phyloP scores from a whole-genome alignment of 1,140 invertebrate genomes.

The Drosophila lacteicornis region DNA sequence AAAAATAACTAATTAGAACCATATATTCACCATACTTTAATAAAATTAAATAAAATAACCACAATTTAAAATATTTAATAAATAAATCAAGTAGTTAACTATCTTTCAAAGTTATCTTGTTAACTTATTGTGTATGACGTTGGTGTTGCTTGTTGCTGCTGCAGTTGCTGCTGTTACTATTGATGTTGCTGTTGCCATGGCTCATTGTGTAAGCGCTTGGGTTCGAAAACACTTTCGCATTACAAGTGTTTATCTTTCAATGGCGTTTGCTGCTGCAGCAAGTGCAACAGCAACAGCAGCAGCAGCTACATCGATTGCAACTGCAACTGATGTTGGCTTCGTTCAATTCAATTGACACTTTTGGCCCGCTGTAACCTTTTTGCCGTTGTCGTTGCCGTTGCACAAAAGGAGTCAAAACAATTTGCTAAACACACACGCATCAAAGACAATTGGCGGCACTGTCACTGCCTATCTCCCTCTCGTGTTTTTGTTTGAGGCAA shows the following conservation, averaged over 20 bases:
- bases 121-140: conserved; percentile 15
- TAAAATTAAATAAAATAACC: neutral
- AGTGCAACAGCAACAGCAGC: conserved; percentile 28
- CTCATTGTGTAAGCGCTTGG: conserved; percentile 69
- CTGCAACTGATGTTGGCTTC: conserved; percentile 30
- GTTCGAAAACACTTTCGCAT: conserved; percentile 76
- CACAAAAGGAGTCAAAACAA: conserved; percentile 56
- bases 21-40: too few relatives aligned
- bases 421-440: conserved; percentile 52
- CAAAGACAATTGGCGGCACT: conserved; percentile 60
- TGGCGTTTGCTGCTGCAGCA: conserved; percentile 43
- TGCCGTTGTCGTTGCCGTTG: conserved; percentile 19
- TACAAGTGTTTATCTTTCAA: conserved; percentile 76
- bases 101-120: conserved; percentile 13
- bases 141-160: conserved; percentile 21
- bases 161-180: conserved; percentile 17
- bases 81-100: neutral
- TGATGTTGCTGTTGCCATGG: conserved; percentile 26
- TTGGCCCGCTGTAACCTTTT: conserved; percentile 73
- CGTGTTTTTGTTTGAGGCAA: conserved; percentile 40
- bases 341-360: conserved; percentile 77
- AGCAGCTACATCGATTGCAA: conserved; percentile 10
- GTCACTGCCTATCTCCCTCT: conserved; percentile 16
- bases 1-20: too few relatives aligned
- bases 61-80: neutral